Base-by-base conservation (phyloP, 2,888 invertebrate species). In the Harmothoe impar region DNA sequence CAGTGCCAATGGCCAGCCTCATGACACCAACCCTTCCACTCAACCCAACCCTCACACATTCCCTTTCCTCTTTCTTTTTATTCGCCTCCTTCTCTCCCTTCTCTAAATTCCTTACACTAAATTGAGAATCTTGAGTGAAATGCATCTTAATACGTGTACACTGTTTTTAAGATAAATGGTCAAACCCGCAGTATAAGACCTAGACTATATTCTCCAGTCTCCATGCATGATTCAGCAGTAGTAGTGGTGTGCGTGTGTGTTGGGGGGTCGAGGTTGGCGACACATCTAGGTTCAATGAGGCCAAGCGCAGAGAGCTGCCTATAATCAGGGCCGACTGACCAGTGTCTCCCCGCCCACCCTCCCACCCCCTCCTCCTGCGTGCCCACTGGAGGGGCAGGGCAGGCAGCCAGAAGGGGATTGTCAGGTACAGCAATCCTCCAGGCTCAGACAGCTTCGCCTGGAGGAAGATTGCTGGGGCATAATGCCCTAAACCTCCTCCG, bases 291-390 rank as follows among this genome's bases (percentile, higher is more conserved):
- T 33, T 81, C 35, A 81, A 81, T 81, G 43, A 81, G 81, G 43
- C 81, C 81, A 81, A 17, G 81, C 81, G 7, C 23, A 20, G 15
- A 43, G 43, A 81, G 81, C n/a, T n/a, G 43, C 43, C 81, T 81
- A 81, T 81, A 81, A 81, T 81, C 81, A 81, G 81, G 15, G 77
- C 43, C 20, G 81, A 17, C 43, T 81, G 81, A 81, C 81, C 81
- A 43, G 43, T 77, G 77, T 15, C 43, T n/a, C 43, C 81, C 33
- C 29, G 1, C 62, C 20, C 62, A 62, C 62, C 62, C 62, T n/a
- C 20, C 62, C 20, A 62, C 62, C 62, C n/a, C 62, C 62, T n/a
- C 62, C 23, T 15, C 62, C 20, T 62, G 62, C 62, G 15, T 62
- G 62, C 62, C 62, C n/a, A 20, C 72, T 29, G 72, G 72, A 72